Evolutionary conservation across 2,113 vertebrate genomes (phyloP).

Genomic region (Physeter macrocephalus): DNA sequence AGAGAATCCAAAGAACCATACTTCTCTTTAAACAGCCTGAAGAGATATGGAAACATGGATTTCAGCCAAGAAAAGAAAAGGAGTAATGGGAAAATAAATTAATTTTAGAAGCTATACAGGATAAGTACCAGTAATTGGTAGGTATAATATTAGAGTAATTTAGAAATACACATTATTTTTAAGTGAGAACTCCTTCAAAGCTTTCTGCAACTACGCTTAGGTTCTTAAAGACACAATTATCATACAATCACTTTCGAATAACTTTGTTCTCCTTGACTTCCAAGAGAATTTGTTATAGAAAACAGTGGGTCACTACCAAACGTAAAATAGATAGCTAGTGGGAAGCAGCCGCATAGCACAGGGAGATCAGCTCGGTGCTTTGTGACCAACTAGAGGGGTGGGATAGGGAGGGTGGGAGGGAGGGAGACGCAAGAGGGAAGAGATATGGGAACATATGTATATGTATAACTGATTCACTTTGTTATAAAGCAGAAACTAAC

Average conservation of each 20-base stretch:
- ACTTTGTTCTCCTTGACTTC: neutral
- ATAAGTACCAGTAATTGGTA: slow-evolving; percentile 48
- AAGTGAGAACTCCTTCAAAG: neutral
- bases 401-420: no score
- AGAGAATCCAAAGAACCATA: neutral
- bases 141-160: slow-evolving; percentile 42
- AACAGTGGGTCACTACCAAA: neutral
- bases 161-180: slow-evolving; percentile 50
- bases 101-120: slow-evolving; percentile 54
- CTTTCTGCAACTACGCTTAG: neutral
- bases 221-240: neutral
- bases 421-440: no score
- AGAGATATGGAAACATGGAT: slow-evolving; percentile 11
- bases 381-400: no score
- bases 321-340: no score
- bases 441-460: no score
- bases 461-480: no score
- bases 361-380: no score
- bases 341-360: no score
- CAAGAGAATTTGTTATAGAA: neutral
- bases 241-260: neutral
- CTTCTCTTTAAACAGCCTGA: neutral
- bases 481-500: no score
- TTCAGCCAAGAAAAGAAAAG: slow-evolving; percentile 36
- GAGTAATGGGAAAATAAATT: slow-evolving; percentile 61